Conservation (phyloP, 2,888 invertebrate genomes). For the Trichopria drosophilae region DNA sequence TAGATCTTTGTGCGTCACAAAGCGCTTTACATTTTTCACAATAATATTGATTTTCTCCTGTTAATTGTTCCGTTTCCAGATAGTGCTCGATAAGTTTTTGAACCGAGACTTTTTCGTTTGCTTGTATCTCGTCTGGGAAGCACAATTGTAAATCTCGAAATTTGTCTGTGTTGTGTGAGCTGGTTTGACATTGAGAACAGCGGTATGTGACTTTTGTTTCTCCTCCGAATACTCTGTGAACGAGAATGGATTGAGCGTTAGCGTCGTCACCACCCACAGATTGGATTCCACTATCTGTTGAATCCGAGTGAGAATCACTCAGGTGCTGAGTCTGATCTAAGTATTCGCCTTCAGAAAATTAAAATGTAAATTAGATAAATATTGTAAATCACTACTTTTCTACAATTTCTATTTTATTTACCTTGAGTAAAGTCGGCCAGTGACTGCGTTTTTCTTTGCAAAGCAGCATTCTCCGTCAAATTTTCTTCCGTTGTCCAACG, state of each 20-base stretch:
- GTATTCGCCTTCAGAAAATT: conserved; percentile 47
- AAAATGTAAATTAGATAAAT: conserved; percentile 3
- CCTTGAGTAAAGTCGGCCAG: conserved; percentile 54
- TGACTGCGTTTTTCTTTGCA: conserved; percentile 54
- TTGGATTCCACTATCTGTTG: conserved; percentile 57
- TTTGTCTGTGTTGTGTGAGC: conserved; percentile 74
- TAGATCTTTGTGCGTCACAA: conserved; percentile 75
- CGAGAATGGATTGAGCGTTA: conserved; percentile 56
- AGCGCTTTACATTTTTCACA: conserved; percentile 76
- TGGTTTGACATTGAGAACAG: conserved; percentile 73
- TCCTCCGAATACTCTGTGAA: conserved; percentile 78
- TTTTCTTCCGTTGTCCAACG: conserved; percentile 57
- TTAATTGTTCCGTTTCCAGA: conserved; percentile 74
- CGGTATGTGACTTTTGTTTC: conserved; percentile 73
- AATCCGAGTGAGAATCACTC: conserved; percentile 55
- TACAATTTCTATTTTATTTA: conserved; percentile 33
- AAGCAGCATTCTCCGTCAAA: conserved; percentile 49
- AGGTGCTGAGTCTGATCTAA: conserved; percentile 49
- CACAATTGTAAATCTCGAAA: conserved; percentile 81
- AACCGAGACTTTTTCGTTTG: conserved; percentile 65
- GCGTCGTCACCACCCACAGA: conserved; percentile 54
- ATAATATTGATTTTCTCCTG: conserved; percentile 80
- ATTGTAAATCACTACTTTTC: conserved; percentile 12
- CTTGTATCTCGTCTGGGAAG: conserved; percentile 65
- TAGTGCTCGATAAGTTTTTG: conserved; percentile 74